Evolutionary conservation across 2,113 vertebrate species (phyloP).

Genomic region (Pterocles orientalis): DNA sequence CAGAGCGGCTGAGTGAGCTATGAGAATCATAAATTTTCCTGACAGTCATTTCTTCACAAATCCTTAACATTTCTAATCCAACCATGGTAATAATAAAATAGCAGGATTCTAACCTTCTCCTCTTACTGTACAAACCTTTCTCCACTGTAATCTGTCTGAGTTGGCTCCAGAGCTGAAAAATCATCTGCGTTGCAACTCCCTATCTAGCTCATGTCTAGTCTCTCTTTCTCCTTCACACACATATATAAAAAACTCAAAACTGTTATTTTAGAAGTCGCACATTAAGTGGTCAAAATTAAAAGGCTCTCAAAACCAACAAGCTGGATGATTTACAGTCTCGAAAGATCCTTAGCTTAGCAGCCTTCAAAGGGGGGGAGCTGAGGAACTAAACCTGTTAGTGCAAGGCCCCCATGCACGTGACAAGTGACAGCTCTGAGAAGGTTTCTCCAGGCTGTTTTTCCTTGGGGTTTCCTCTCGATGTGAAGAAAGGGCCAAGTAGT

Average conservation of each 20-base stretch:
- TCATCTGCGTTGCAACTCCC: slow-evolving; percentile 27
- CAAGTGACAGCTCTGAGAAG: slow-evolving; percentile 24
- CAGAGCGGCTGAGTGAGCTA: slow-evolving; percentile 51
- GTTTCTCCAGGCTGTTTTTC: slow-evolving; percentile 32
- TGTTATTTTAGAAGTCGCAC: slow-evolving; percentile 31
- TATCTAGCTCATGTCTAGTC: slow-evolving; percentile 31
- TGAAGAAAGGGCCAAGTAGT: neutral
- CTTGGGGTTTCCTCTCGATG: slow-evolving; percentile 3
- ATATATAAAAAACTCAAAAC: neutral
- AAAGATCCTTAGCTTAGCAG: neutral
- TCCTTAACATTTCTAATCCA: slow-evolving; percentile 55
- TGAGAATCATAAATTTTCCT: slow-evolving; percentile 60
- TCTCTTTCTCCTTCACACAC: neutral
- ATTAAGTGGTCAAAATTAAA: slow-evolving; percentile 45
- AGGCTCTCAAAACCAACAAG: neutral
- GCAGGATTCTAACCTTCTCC: slow-evolving; percentile 49
- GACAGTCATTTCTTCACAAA: slow-evolving; percentile 59
- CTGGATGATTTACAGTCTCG: neutral
- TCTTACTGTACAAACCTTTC: slow-evolving; percentile 50
- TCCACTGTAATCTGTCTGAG: slow-evolving; percentile 14
- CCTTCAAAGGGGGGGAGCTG: neutral
- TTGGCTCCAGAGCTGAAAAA: slow-evolving; percentile 35
- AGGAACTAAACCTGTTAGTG: slow-evolving; percentile 23
- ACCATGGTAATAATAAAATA: slow-evolving; percentile 50
- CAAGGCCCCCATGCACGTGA: neutral